Conservation (phyloP, 2,888 invertebrate genomes). For the Argyresthia goedartella region DNA sequence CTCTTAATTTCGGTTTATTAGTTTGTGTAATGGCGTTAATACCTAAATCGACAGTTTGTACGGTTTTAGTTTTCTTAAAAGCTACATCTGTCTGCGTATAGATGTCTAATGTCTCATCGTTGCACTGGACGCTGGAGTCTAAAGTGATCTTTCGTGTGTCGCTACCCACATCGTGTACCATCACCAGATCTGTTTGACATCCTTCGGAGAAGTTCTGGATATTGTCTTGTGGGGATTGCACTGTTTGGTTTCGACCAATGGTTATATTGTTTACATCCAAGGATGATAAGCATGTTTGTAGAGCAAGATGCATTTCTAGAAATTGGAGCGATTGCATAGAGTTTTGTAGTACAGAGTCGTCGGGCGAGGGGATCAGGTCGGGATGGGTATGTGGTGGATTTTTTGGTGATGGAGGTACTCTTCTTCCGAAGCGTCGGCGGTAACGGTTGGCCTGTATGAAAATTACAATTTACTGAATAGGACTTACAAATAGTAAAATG, state of each 20-base stretch:
- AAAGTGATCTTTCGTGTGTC: conserved; percentile 51
- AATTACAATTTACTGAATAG: conserved; percentile 17
- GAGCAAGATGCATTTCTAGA: conserved; percentile 52
- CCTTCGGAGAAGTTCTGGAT: conserved; percentile 44
- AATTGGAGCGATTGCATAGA: conserved; percentile 36
- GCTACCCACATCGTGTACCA: conserved; percentile 45
- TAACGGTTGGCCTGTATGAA: conserved; percentile 64
- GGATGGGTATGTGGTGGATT: conserved; percentile 35
- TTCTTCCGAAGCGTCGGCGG: conserved; percentile 53
- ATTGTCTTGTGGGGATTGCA: conserved; percentile 51
- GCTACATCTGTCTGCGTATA: conserved; percentile 47
- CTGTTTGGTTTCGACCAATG: conserved; percentile 45
- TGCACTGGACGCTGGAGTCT: conserved; percentile 47
- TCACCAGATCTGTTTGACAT: conserved; percentile 51
- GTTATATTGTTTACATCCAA: conserved; percentile 42
- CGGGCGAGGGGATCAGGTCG: conserved; percentile 33
- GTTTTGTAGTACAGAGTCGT: conserved; percentile 35
- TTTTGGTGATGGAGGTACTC: conserved; percentile 38
- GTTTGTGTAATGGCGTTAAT: conserved; percentile 41
- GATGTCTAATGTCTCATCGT: conserved; percentile 40
- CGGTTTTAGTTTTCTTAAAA: conserved; percentile 45
- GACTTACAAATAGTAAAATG: not conserved
- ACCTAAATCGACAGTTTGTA: conserved; percentile 36
- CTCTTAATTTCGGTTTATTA: conserved; percentile 35
- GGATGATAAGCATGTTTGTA: conserved; percentile 50